Evolutionary conservation across 2,113 vertebrate species (phyloP).

Genomic region (Ariopsis seemanni): DNA sequence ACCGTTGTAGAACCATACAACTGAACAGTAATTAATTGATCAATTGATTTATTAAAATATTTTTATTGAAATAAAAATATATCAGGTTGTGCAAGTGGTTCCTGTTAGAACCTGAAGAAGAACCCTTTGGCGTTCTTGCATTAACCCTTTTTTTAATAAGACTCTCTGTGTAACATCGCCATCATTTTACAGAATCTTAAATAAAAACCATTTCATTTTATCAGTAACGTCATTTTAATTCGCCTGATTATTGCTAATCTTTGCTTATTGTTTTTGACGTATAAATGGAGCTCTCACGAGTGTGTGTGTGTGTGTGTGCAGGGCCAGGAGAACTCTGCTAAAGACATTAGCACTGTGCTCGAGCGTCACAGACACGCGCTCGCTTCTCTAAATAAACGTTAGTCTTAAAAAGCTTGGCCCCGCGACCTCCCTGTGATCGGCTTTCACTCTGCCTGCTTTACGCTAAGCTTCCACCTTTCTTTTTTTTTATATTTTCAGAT

Average conservation of each 20-base stretch:
- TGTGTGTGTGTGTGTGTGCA: background rate
- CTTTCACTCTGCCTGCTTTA: conserved; percentile 79
- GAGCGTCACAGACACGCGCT: conserved; percentile 86
- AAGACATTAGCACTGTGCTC: conserved; percentile 86
- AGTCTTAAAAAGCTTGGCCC: conserved; percentile 98
- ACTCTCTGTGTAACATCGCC: background rate
- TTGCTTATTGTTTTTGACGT: background rate
- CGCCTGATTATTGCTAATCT: no score
- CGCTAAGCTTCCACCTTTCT: conserved; percentile 42
- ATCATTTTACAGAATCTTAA: background rate
- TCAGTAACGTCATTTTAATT: background rate
- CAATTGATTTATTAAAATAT: background rate
- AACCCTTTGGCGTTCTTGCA: background rate
- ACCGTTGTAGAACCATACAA: no score
- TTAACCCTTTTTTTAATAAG: background rate
- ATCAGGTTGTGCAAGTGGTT: background rate
- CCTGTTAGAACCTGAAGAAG: background rate
- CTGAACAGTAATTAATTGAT: no score
- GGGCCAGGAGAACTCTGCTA: conserved; percentile 77
- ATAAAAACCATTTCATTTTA: background rate
- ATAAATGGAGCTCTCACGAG: background rate
- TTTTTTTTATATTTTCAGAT: conserved; percentile 67
- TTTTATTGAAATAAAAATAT: background rate
- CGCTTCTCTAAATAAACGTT: conserved; percentile 99
- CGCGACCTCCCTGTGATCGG: conserved; percentile 85